phyloP scores from a whole-genome alignment of 2,797 vertebrate species.

The Ambastaia sidthimunki region DNA sequence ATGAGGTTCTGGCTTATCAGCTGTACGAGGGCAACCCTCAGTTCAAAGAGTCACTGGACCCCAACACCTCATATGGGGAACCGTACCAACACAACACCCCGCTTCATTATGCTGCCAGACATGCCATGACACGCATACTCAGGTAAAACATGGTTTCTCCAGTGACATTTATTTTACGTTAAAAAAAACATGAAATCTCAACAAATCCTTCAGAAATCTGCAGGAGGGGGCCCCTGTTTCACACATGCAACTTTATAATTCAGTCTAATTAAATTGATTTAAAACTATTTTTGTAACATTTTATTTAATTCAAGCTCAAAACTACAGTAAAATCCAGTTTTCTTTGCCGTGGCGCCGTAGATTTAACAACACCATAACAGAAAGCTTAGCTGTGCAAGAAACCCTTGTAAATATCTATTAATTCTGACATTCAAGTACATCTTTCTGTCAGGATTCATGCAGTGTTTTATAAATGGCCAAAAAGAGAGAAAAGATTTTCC shows the following conservation, averaged over 20 bases:
- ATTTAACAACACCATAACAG: not conserved
- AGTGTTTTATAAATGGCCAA: not conserved
- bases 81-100: constrained; percentile 99
- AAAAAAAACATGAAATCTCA: not conserved
- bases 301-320: no score
- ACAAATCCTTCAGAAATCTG: not conserved
- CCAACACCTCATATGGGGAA: constrained; percentile 97
- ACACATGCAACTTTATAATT: no score
- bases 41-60: constrained; percentile 96
- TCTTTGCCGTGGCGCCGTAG: not conserved
- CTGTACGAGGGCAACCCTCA: constrained; percentile 97
- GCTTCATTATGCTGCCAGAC: constrained; percentile 94
- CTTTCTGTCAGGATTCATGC: not conserved
- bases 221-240: no score
- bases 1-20: constrained; percentile 93
- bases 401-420: not conserved
- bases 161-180: constrained; percentile 37
- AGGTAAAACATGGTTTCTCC: constrained; percentile 78
- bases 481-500: no score
- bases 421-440: not conserved
- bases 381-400: not conserved
- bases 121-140: constrained; percentile 95
- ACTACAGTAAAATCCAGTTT: not conserved
- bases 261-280: no score
- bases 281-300: no score